These are phyloP conservation scores for Crotalus helleri DNA, from an alignment of 2,113 vertebrate species.

Conservation along the genomic window DNA sequence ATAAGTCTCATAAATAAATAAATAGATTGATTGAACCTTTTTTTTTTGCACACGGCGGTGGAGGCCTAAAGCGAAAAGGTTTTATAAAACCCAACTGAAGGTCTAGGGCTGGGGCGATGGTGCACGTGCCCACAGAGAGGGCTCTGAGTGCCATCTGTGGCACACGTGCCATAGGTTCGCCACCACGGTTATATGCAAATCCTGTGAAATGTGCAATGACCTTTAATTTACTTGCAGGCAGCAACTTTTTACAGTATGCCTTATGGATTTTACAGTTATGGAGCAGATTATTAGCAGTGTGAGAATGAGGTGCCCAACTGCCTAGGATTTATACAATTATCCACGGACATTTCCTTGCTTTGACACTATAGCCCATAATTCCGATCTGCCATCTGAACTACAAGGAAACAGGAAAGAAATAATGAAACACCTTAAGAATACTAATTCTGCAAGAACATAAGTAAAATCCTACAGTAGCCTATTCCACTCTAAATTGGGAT, in stretches of 20 bases:
- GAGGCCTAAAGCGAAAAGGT: too few species aligned
- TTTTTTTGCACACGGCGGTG: too few species aligned
- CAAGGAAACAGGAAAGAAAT: background rate
- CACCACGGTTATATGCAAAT: background rate
- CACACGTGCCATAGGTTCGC: too few species aligned
- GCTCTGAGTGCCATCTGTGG: too few species aligned
- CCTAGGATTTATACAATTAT: too few species aligned
- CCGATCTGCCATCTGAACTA: background rate
- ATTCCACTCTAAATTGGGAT: background rate
- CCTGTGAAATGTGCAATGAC: background rate
- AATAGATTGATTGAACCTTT: too few species aligned
- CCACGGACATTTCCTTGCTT: background rate
- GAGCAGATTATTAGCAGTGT: background rate
- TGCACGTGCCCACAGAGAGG: too few species aligned
- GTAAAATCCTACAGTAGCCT: background rate
- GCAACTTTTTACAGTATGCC: background rate
- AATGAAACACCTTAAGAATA: background rate
- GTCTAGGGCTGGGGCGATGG: too few species aligned
- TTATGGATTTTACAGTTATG: background rate
- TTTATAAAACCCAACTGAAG: too few species aligned
- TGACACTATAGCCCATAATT: background rate
- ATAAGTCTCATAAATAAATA: too few species aligned
- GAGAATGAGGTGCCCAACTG: background rate
- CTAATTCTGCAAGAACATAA: background rate
- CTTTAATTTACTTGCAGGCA: background rate